These are phyloP conservation scores for Eulemur mongoz DNA, from an alignment of 2,797 vertebrate species.

Conservation along the genomic window DNA sequence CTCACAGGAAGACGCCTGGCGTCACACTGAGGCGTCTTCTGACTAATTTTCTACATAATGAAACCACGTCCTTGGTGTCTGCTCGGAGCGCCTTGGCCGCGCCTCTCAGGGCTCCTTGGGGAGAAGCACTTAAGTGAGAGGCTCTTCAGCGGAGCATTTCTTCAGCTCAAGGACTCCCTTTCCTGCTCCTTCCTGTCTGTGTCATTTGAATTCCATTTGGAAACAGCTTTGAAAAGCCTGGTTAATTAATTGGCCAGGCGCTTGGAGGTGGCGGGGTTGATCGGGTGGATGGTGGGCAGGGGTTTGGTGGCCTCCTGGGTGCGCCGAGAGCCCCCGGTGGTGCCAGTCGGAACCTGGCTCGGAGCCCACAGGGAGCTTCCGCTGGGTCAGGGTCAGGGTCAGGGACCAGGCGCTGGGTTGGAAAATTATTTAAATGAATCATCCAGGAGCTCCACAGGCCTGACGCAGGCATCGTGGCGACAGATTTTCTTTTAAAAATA, in stretches of 20 bases:
- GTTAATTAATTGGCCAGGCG: not conserved
- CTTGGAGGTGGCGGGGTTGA: not conserved
- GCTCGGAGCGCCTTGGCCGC: not conserved
- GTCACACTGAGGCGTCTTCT: not conserved
- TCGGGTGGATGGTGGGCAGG: not conserved
- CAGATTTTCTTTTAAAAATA: not conserved
- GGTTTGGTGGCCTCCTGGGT: not conserved
- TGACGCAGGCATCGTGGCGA: not conserved
- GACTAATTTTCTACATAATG: not conserved
- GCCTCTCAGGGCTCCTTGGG: not conserved
- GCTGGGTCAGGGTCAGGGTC: not conserved
- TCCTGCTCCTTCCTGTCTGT: not conserved
- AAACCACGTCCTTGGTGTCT: not conserved
- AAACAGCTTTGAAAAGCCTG: constrained; percentile 18
- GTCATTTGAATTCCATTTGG: not conserved
- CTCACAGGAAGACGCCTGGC: not conserved
- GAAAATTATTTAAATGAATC: not conserved
- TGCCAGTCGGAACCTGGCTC: not conserved
- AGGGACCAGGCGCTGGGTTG: too few species aligned
- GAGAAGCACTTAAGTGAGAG: not conserved
- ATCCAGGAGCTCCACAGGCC: not conserved
- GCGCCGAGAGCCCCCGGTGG: not conserved
- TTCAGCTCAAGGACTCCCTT: constrained; percentile 18
- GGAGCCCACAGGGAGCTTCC: not conserved
- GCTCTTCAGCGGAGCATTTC: constrained; percentile 17